phyloP scores from a whole-genome alignment of 1,140 invertebrate genomes.

The Bombyx mori region ASM3026992v2 NC_085108.1:5420001-5420500 shows the following conservation, averaged over 20 bases:
- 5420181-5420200: slow-evolving; percentile 34
- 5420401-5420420: slow-evolving; percentile 39
- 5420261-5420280: slow-evolving; percentile 63
- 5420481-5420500: slow-evolving; percentile 25
- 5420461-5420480: slow-evolving; percentile 28
- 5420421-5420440: slow-evolving; percentile 41
- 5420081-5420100: slow-evolving; percentile 25
- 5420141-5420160: background rate
- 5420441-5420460: slow-evolving; percentile 22
- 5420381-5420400: slow-evolving; percentile 44
- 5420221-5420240: slow-evolving; percentile 58
- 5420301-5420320: slow-evolving; percentile 30
- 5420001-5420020: slow-evolving; percentile 23
- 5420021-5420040: slow-evolving; percentile 29
- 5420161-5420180: slow-evolving; percentile 18
- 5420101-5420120: slow-evolving; percentile 7
- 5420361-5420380: slow-evolving; percentile 66
- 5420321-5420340: slow-evolving; percentile 48
- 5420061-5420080: slow-evolving; percentile 34
- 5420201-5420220: slow-evolving; percentile 49
- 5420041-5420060: slow-evolving; percentile 40
- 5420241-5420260: slow-evolving; percentile 32
- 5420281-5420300: slow-evolving; percentile 55
- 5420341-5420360: slow-evolving; percentile 66
- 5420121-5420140: slow-evolving; percentile 4